These are phyloP conservation scores for Simalia tracyae DNA, from an alignment of 2,797 vertebrate species.

Conservation along the genomic window DNA sequence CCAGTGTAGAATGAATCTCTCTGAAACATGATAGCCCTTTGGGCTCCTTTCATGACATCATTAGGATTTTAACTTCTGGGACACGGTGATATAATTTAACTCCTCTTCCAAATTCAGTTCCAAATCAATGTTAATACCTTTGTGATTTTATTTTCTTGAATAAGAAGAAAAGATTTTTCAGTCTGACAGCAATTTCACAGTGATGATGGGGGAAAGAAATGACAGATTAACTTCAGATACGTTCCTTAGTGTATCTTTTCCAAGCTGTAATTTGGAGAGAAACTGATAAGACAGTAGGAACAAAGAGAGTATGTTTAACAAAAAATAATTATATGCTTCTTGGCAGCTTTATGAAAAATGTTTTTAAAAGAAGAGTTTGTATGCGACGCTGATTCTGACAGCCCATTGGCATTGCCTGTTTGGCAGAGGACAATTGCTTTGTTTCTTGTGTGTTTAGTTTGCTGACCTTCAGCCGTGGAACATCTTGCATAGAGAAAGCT, in stretches of 20 bases:
- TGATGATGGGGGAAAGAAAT: constrained; percentile 10
- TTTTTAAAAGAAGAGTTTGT: background rate
- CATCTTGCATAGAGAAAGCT: background rate
- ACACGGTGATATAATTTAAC: background rate
- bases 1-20: background rate
- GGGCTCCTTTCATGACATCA: background rate
- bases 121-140: background rate
- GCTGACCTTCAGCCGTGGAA: background rate
- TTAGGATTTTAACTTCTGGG: background rate
- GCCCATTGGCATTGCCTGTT: background rate
- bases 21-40: background rate
- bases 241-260: constrained; percentile 31
- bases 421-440: background rate
- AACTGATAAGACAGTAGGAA: constrained; percentile 21
- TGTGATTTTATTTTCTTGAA: background rate
- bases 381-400: background rate
- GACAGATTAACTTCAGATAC: constrained; percentile 20
- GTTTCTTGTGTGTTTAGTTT: background rate
- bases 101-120: background rate
- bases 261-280: constrained; percentile 11
- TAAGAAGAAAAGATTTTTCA: constrained; percentile 23
- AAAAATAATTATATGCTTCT: background rate
- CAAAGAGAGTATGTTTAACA: background rate
- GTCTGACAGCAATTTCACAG: constrained; percentile 14
- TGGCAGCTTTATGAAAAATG: background rate